These are phyloP conservation scores for Yponomeuta cagnagella DNA, from an alignment of 2,888 invertebrate genomes.

Conservation along the genomic window DNA sequence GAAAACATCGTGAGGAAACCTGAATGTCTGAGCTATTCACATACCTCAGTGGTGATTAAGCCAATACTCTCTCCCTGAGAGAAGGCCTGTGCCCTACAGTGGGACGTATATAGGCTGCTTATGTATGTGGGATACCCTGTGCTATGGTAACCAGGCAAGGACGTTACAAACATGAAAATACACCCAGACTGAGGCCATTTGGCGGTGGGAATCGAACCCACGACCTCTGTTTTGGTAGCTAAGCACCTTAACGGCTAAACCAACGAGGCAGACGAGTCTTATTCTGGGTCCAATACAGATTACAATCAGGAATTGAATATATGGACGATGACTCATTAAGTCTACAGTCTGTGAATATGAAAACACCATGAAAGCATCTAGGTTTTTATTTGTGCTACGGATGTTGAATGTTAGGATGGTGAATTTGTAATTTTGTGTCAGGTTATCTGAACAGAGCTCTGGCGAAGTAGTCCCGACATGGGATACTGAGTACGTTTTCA, in stretches of 20 bases:
- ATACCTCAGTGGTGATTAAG: too few species aligned
- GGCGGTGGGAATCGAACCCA: too few species aligned
- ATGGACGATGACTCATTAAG: conserved; percentile 8
- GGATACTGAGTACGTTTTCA: conserved; percentile 18
- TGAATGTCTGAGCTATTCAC: too few species aligned
- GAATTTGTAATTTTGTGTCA: neutral
- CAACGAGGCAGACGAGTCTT: neutral
- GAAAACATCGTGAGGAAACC: too few species aligned
- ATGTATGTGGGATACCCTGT: conserved; percentile 4
- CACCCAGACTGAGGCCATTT: too few species aligned
- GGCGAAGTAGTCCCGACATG: conserved; percentile 15
- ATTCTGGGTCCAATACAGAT: conserved; percentile 12
- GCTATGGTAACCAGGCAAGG: too few species aligned
- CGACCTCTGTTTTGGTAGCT: too few species aligned
- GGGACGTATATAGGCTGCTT: too few species aligned
- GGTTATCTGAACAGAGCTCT: neutral
- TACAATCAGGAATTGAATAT: conserved; percentile 14
- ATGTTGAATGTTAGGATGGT: conserved; percentile 20
- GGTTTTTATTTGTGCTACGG: neutral
- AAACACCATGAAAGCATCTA: neutral
- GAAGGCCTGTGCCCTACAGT: too few species aligned
- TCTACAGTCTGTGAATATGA: conserved; percentile 3
- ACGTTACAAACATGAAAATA: too few species aligned
- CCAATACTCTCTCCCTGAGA: too few species aligned
- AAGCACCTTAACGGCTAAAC: too few species aligned